A percentile compares a stretch with the other conserved stretches of the same genome.
Conservation (phyloP, 2,888 invertebrate genomes). For the Campoletis raptor region DNA sequence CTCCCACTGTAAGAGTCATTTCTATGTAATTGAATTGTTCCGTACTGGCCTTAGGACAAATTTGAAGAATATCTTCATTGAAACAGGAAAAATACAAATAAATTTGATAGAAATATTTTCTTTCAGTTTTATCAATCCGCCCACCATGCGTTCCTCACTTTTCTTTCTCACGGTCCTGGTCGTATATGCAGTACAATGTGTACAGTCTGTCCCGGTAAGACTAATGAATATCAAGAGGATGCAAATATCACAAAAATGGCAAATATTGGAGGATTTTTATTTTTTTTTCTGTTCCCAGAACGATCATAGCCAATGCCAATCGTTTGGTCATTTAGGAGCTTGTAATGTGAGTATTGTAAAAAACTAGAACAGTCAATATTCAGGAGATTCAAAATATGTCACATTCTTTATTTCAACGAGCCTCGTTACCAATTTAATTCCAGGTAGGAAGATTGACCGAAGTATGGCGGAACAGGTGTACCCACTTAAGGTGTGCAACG, state of each 20-base stretch:
- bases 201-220: too few relatives aligned
- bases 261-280: background rate
- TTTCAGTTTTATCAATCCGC: background rate
- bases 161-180: too few relatives aligned
- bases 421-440: background rate
- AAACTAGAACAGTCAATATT: background rate
- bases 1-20: too few relatives aligned
- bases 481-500: background rate
- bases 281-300: conserved; percentile 1
- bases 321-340: background rate
- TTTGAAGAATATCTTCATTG: too few relatives aligned
- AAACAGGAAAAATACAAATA: background rate
- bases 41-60: too few relatives aligned
- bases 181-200: too few relatives aligned
- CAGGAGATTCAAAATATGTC: background rate
- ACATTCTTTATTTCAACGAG: background rate
- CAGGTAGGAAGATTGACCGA: background rate
- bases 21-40: too few relatives aligned
- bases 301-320: conserved; percentile 18
- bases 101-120: background rate
- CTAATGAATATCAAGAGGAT: background rate
- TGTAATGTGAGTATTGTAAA: conserved; percentile 7
- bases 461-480: background rate
- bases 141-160: too few relatives aligned
- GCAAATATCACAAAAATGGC: background rate